phyloP scores from a whole-genome alignment of 2,113 vertebrate genomes.

The Clupea harengus region DNA sequence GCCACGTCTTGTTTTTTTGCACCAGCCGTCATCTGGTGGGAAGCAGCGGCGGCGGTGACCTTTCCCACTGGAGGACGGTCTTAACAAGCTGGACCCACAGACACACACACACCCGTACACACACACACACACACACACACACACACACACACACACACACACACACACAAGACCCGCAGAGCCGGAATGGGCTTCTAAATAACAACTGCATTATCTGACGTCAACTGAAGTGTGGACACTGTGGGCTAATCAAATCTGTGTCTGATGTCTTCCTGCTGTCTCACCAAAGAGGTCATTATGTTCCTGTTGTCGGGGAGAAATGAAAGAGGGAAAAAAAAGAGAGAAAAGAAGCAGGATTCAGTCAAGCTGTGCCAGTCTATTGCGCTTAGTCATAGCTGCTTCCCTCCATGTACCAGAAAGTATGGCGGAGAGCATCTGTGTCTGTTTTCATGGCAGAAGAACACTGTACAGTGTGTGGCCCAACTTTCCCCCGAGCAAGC shows the following conservation, averaged over 20 bases:
- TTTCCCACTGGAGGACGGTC: slow-evolving; percentile 26
- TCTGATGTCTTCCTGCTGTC: slow-evolving; percentile 10
- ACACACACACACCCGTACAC: neutral
- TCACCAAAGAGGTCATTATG: neutral
- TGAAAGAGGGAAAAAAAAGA: neutral
- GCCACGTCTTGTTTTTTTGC: slow-evolving; percentile 37
- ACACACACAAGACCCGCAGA: neutral
- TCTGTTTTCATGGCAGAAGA: neutral
- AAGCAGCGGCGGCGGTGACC: slow-evolving; percentile 24
- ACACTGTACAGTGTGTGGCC: neutral
- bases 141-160: neutral
- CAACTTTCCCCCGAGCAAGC: neutral
- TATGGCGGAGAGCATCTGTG: neutral
- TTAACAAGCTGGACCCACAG: slow-evolving; percentile 29
- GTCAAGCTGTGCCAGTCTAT: neutral
- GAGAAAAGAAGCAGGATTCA: neutral
- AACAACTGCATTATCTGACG: neutral
- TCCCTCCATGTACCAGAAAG: neutral
- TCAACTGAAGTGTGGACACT: neutral
- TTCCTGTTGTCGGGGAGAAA: neutral
- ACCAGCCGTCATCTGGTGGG: neutral
- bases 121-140: neutral
- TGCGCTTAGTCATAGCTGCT: neutral
- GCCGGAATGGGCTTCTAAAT: neutral
- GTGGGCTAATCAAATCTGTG: slow-evolving; percentile 6